Evolutionary conservation across 2,797 vertebrate genomes (phyloP), one percentile per base, ranked within the genome.

Genomic region (Cheirogaleus major): DNA sequence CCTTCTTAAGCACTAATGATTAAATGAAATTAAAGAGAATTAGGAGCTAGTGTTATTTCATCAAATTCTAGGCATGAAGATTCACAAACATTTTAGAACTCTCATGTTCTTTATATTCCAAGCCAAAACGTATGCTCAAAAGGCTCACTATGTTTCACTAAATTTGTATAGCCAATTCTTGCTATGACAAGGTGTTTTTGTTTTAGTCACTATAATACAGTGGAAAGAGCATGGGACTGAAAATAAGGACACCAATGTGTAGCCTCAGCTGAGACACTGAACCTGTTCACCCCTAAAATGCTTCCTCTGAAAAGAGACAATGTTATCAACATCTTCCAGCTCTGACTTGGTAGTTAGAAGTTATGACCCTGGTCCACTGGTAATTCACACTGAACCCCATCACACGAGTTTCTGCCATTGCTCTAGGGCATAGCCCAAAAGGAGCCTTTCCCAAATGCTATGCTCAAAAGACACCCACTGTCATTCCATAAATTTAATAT

Each of bases 1-100:
- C 8, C 18, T 82, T 87, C 85, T 59, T 96, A 85, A 89, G 30
- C 20, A 35, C 80, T 72, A 84, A 88, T 75, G 52, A 78, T 72
- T 86, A 78, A 79, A 83, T 87, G 32, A 80, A 76, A 84, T 94
- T 57, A 93, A 83, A 89, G 80, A 84, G 76, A 92, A 92, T 75
- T 89, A 45, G 35, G 65, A 92, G 35, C 22, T 92, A 43, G 72
- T 63, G 50, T 69, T 93, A 80, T 87, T 95, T 94, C 38, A 95
- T 86, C 72, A 87, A 76, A 81, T 76, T 92, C 76, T 30, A 50
- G 48, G 0, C 75, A 69, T 75, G 57, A 89, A 96, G 61, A 69
- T 25, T 75, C 41, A 83, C 10, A 43, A 4, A 78, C 65, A 92
- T 43, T 55, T 95, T 57, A 81, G 80, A 84, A 75, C 32, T 48